A percentile compares a stretch with the other conserved stretches of the same genome.
Conservation (phyloP, 2,888 invertebrate genomes). For the Drosophila aldrichi region DNA sequence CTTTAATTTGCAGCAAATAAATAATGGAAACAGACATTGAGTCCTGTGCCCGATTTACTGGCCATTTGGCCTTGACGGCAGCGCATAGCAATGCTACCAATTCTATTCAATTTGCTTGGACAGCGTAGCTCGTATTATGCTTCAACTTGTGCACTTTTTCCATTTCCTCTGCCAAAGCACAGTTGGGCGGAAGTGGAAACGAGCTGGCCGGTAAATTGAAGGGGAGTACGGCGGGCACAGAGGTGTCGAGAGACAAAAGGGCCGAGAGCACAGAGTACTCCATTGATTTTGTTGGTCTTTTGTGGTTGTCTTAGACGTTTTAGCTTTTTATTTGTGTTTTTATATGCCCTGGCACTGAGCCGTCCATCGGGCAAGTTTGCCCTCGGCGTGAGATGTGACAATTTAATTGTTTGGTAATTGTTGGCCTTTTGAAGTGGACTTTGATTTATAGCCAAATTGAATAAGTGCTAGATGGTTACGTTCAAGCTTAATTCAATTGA, state of each 20-base stretch:
- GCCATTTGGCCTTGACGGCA: slow-evolving; percentile 70
- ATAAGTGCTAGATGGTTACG: slow-evolving; percentile 19
- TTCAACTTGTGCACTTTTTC: slow-evolving; percentile 68
- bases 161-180: slow-evolving; percentile 58
- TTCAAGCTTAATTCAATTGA: slow-evolving; percentile 33
- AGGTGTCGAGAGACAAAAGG: slow-evolving; percentile 39
- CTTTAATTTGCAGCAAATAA: slow-evolving; percentile 79
- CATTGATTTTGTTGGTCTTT: slow-evolving; percentile 53
- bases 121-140: slow-evolving; percentile 63
- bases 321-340: background rate
- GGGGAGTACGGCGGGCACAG: slow-evolving; percentile 2
- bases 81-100: slow-evolving; percentile 19
- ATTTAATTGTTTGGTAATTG: slow-evolving; percentile 80
- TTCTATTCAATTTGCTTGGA: slow-evolving; percentile 50
- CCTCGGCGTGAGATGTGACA: slow-evolving; percentile 63
- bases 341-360: slow-evolving; percentile 9
- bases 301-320: slow-evolving; percentile 47
- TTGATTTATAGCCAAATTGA: slow-evolving; percentile 70
- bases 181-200: slow-evolving; percentile 53
- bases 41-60: slow-evolving; percentile 53
- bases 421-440: slow-evolving; percentile 51
- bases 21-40: slow-evolving; percentile 73
- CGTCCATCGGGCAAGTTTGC: slow-evolving; percentile 37
- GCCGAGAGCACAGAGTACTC: slow-evolving; percentile 30
- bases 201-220: slow-evolving; percentile 16